A percentile compares a stretch with the other conserved stretches of the same genome.
Conservation (phyloP, 2,888 invertebrate species). For the Sussaba pulchella region DNA sequence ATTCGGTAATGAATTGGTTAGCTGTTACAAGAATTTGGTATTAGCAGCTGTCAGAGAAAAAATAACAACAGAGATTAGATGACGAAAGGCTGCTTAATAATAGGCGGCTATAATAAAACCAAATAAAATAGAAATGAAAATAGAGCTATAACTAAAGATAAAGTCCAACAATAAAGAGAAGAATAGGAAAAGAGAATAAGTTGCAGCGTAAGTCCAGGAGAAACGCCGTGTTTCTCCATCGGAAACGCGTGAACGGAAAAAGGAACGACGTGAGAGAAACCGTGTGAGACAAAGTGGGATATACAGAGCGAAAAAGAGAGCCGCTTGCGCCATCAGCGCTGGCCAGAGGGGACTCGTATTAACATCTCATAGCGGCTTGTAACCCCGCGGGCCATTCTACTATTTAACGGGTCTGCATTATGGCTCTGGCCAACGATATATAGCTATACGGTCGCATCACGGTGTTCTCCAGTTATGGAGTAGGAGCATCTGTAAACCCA, state of each 20-base stretch:
- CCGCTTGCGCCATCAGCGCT: conserved; percentile 68
- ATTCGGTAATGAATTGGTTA: no score
- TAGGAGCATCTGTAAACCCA: conserved; percentile 42
- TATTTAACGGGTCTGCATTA: conserved; percentile 79
- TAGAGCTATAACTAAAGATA: no score
- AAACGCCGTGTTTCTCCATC: not conserved
- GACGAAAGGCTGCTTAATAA: no score
- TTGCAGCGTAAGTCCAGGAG: not conserved
- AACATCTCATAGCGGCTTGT: conserved; percentile 78
- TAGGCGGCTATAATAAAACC: no score
- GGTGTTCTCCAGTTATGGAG: conserved; percentile 37
- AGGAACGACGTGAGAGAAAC: conserved; percentile 45
- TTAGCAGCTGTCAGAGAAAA: no score
- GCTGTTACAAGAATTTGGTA: no score
- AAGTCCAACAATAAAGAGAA: no score
- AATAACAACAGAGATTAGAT: no score
- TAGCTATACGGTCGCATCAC: conserved; percentile 27
- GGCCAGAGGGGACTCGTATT: conserved; percentile 73
- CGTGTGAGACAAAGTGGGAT: conserved; percentile 45
- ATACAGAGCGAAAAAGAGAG: no score
- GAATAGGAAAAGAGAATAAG: no score
- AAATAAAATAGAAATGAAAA: no score
- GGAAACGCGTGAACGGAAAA: conserved; percentile 25
- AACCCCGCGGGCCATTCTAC: conserved; percentile 78
- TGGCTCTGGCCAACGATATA: conserved; percentile 69